phyloP scores from a whole-genome alignment of 2,888 invertebrate genomes.

The Hydrotaea diabolus region DNA sequence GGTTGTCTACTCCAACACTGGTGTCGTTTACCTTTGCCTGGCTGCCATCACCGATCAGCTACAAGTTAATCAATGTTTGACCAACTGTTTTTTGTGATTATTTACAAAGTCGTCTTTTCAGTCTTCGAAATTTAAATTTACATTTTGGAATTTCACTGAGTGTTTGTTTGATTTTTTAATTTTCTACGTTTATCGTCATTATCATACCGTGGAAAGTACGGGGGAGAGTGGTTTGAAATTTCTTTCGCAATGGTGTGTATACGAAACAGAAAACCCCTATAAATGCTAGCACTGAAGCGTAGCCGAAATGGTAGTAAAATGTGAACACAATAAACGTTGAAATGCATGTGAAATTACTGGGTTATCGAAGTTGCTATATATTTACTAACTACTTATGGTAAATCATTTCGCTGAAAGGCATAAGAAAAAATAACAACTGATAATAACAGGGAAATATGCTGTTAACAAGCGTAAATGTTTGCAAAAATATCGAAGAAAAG shows the following conservation, averaged over 20 bases:
- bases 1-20: no score
- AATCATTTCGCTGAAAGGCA: no score
- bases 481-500: not conserved
- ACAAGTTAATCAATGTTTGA: conserved; percentile 7
- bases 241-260: not conserved
- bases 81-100: not conserved
- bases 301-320: not conserved
- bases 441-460: not conserved
- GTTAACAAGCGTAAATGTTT: not conserved
- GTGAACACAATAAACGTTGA: conserved; percentile 4
- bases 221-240: not conserved
- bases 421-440: no score
- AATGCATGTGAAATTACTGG: conserved; percentile 55
- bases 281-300: not conserved
- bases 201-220: not conserved
- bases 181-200: not conserved
- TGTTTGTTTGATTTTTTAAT: not conserved
- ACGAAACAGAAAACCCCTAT: not conserved
- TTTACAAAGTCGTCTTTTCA: not conserved
- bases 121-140: not conserved
- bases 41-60: not conserved
- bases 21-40: not conserved
- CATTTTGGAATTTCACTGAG: not conserved
- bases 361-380: conserved; percentile 23
- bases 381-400: no score